These are phyloP conservation scores for Plectropomus leopardus DNA, from an alignment of 2,113 vertebrate genomes.

Conservation along the genomic window DNA sequence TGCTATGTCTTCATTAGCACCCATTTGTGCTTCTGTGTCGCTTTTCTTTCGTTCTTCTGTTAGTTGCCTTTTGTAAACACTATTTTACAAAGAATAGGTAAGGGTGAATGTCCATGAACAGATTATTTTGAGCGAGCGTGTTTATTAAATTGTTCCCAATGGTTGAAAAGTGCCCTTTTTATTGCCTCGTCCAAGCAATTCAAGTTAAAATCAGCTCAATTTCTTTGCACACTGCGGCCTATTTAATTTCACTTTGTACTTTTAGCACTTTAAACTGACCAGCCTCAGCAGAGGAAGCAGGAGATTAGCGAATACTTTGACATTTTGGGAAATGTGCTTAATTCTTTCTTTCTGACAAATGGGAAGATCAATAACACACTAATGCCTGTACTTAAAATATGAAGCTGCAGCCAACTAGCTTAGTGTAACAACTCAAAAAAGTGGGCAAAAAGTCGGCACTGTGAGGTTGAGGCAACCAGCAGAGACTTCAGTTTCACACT, in stretches of 20 bases:
- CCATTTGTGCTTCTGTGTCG: slow-evolving; percentile 56
- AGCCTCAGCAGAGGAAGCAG: not conserved
- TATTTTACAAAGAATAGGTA: slow-evolving; percentile 34
- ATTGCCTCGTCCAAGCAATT: not conserved
- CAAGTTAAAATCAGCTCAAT: slow-evolving; percentile 28
- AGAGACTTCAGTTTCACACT: not conserved
- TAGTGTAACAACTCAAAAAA: not conserved
- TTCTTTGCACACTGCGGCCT: not conserved
- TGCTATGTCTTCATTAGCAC: slow-evolving; percentile 75
- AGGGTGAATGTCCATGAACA: slow-evolving; percentile 7
- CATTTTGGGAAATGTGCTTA: slow-evolving; percentile 3
- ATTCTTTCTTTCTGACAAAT: not conserved
- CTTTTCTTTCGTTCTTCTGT: slow-evolving; percentile 19
- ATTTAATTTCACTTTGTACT: not conserved
- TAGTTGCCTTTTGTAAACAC: slow-evolving; percentile 18
- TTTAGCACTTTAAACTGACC: slow-evolving; percentile 18
- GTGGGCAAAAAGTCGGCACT: not conserved
- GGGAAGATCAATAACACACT: not conserved
- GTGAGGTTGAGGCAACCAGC: not conserved
- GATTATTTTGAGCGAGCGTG: slow-evolving; percentile 17
- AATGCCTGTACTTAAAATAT: not conserved
- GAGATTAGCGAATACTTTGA: slow-evolving; percentile 1
- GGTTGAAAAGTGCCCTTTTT: slow-evolving; percentile 23
- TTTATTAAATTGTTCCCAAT: slow-evolving; percentile 31
- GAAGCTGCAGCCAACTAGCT: not conserved